Percentiles rank a stretch among this genome's conserved stretches.
phyloP scores from a whole-genome alignment of 2,797 vertebrate genomes.

The Aplochiton taeniatus region DNA sequence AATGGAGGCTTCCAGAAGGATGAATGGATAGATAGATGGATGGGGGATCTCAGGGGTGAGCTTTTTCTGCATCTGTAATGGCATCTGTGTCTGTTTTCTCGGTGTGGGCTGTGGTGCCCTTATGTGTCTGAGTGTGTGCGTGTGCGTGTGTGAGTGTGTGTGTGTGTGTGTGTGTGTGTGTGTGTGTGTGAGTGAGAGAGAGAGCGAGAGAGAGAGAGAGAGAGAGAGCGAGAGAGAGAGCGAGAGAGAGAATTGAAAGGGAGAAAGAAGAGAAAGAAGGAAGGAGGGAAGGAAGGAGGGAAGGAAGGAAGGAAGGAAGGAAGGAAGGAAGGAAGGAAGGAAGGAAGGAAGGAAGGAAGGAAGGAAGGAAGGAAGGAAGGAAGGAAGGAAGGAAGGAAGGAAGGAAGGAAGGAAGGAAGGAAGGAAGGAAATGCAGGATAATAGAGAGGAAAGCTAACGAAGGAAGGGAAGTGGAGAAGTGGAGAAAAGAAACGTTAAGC shows the following conservation, averaged over 20 bases:
- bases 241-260: background rate
- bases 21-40: conserved; percentile 14
- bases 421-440: background rate
- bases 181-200: conserved; percentile 12
- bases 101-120: no score
- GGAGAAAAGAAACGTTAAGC: background rate
- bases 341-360: background rate
- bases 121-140: conserved; percentile 10
- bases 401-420: background rate
- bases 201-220: background rate
- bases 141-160: conserved; percentile 9
- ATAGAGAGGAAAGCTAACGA: background rate
- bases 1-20: conserved; percentile 37
- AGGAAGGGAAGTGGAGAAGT: background rate
- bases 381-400: background rate
- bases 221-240: background rate
- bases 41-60: conserved; percentile 29
- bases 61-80: conserved; percentile 49
- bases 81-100: conserved; percentile 37
- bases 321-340: background rate
- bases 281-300: background rate
- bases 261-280: no score
- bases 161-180: conserved; percentile 17
- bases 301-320: background rate
- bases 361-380: no score